Evolutionary conservation across 2,797 vertebrate genomes (phyloP).

Genomic region (Harpagifer antarcticus): DNA sequence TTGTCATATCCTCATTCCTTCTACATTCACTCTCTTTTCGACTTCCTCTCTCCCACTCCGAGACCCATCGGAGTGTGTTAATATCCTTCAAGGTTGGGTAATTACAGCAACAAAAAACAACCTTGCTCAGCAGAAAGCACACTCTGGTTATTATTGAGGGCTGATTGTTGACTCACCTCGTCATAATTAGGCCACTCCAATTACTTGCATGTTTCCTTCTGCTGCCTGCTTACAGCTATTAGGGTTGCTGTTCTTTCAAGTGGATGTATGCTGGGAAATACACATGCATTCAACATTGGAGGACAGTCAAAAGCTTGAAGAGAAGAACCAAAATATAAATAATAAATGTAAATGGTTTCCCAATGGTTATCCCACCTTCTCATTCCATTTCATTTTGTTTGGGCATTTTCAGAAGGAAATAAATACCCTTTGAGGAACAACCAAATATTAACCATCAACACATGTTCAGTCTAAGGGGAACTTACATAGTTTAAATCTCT

Average conservation of each 20-base stretch:
- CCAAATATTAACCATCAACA: slow-evolving; percentile 43
- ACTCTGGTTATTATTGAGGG: slow-evolving; percentile 54
- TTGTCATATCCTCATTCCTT: slow-evolving; percentile 60
- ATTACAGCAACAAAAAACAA: slow-evolving; percentile 63
- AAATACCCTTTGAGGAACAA: slow-evolving; percentile 19
- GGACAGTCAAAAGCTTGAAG: background rate
- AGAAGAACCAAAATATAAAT: slow-evolving; percentile 24
- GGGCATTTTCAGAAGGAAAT: background rate
- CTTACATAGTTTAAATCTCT: slow-evolving; percentile 21
- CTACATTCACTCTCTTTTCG: slow-evolving; percentile 25
- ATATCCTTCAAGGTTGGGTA: slow-evolving; percentile 76
- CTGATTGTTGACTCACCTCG: slow-evolving; percentile 63
- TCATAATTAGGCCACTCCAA: slow-evolving; percentile 65
- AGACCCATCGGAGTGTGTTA: slow-evolving; percentile 58
- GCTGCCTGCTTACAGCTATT: slow-evolving; percentile 1
- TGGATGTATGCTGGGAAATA: background rate
- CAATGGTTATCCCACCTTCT: slow-evolving; percentile 9
- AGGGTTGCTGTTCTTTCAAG: background rate
- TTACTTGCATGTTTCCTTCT: slow-evolving; percentile 52
- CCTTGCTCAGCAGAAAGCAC: slow-evolving; percentile 57
- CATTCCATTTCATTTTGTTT: slow-evolving; percentile 41
- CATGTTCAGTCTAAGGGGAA: slow-evolving; percentile 40
- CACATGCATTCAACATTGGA: background rate
- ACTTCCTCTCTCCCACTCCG: slow-evolving; percentile 41
- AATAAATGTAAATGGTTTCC: slow-evolving; percentile 29